phyloP scores from a whole-genome alignment of 1,140 invertebrate genomes.

The Potamilus streckersoni region DNA sequence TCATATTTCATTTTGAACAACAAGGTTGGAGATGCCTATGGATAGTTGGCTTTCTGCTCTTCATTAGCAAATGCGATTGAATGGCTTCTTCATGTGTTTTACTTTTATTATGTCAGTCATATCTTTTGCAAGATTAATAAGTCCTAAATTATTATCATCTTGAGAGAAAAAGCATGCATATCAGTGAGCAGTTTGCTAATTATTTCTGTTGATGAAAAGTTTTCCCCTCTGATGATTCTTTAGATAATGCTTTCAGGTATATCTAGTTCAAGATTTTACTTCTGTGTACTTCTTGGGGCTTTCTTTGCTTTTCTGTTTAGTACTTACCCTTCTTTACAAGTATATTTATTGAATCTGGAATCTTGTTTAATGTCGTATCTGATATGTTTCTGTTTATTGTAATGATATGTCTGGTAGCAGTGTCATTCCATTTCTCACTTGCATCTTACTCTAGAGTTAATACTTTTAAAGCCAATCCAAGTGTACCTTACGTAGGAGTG shows the following conservation, averaged over 20 bases:
- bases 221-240: background rate
- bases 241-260: background rate
- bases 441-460: too few relatives aligned
- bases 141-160: too few relatives aligned
- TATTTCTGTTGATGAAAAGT: background rate
- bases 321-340: background rate
- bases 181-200: slow-evolving; percentile 4
- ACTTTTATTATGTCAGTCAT: slow-evolving; percentile 29
- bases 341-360: background rate
- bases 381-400: background rate
- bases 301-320: background rate
- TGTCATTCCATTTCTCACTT: too few relatives aligned
- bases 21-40: slow-evolving; percentile 42
- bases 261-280: too few relatives aligned
- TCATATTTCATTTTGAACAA: slow-evolving; percentile 71
- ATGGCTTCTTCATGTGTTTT: slow-evolving; percentile 27
- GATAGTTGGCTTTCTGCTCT: slow-evolving; percentile 26
- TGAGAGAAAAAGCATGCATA: too few relatives aligned
- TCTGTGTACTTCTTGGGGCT: background rate
- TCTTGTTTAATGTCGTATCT: background rate
- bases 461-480: too few relatives aligned
- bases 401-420: background rate
- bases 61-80: slow-evolving; percentile 18
- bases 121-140: slow-evolving; percentile 24
- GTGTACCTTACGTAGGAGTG: background rate